Conservation (phyloP, 2,113 vertebrate species). For the Pterocles burchelli region DNA sequence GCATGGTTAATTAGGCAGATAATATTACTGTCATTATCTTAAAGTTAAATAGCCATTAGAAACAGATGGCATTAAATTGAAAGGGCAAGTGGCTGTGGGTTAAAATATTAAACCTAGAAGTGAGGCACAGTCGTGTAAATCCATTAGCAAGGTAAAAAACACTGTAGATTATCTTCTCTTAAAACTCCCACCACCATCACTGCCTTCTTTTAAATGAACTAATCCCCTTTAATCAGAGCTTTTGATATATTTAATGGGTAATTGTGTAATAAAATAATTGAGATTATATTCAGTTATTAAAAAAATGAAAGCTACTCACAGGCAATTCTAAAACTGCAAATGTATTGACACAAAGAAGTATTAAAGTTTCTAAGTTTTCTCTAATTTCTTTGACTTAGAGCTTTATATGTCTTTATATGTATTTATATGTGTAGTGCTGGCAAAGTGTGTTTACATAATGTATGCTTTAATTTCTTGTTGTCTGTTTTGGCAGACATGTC, state of each 20-base stretch:
- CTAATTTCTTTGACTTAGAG: slow-evolving; percentile 33
- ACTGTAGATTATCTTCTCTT: slow-evolving; percentile 49
- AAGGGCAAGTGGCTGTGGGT: slow-evolving; percentile 47
- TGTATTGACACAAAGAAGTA: slow-evolving; percentile 63
- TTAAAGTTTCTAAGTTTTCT: slow-evolving; percentile 42
- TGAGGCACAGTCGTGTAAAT: slow-evolving; percentile 46
- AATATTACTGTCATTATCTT: slow-evolving; percentile 77
- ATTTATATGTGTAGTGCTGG: background rate
- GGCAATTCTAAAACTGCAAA: slow-evolving; percentile 54
- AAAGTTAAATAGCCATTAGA: slow-evolving; percentile 77
- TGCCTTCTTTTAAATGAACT: slow-evolving; percentile 19
- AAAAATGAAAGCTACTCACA: slow-evolving; percentile 54
- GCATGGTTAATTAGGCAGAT: slow-evolving; percentile 74
- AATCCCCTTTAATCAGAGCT: slow-evolving; percentile 56
- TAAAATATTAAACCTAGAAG: slow-evolving; percentile 51
- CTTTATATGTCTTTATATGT: slow-evolving; percentile 9
- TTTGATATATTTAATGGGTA: slow-evolving; percentile 71
- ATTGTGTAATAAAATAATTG: slow-evolving; percentile 65
- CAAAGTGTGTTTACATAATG: background rate
- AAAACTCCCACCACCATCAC: background rate
- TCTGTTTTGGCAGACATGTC: background rate
- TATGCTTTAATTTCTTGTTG: background rate
- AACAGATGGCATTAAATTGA: slow-evolving; percentile 66
- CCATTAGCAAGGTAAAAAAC: slow-evolving; percentile 76
- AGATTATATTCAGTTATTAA: slow-evolving; percentile 62